Evolutionary conservation across 2,113 vertebrate genomes (phyloP).

Genomic region (Camelus bactrianus): DNA sequence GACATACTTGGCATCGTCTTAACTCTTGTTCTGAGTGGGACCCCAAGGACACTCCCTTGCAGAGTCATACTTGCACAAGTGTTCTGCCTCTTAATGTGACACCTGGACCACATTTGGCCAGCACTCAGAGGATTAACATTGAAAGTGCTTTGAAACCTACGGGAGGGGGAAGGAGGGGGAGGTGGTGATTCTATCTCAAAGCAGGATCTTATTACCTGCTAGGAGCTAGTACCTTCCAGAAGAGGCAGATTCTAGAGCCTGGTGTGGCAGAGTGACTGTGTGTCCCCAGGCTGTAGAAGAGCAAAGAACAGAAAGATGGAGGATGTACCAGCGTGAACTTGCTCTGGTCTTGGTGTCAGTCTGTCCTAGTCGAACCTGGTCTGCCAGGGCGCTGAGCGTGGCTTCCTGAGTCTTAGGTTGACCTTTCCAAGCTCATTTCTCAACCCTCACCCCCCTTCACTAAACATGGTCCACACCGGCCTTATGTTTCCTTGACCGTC

Average conservation of each 20-base stretch:
- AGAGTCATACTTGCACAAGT: not conserved
- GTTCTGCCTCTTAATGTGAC: not conserved
- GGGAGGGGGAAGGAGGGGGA: not conserved
- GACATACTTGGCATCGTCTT: not conserved
- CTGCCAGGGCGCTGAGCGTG: not conserved
- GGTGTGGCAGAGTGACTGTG: not conserved
- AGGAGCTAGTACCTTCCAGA: not conserved
- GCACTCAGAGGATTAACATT: not conserved
- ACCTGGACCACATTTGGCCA: not conserved
- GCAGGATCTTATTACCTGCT: not conserved
- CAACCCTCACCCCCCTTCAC: not conserved
- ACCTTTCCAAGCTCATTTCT: slow-evolving; percentile 5
- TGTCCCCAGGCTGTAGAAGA: not conserved
- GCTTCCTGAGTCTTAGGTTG: not conserved
- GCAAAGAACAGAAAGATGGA: not conserved
- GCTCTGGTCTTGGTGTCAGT: not conserved
- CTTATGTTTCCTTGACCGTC: not conserved
- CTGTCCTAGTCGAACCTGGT: not conserved
- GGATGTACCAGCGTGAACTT: not conserved
- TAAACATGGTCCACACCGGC: not conserved
- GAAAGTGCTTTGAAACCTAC: slow-evolving; percentile 40
- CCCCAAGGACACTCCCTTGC: not conserved
- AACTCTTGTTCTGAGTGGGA: not conserved
- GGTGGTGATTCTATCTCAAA: not conserved
- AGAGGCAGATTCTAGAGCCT: not conserved